Evolutionary conservation across 2,797 vertebrate species (phyloP), one percentile per base, ranked within the genome.

Genomic region (Hippopotamyrus pictus): DNA sequence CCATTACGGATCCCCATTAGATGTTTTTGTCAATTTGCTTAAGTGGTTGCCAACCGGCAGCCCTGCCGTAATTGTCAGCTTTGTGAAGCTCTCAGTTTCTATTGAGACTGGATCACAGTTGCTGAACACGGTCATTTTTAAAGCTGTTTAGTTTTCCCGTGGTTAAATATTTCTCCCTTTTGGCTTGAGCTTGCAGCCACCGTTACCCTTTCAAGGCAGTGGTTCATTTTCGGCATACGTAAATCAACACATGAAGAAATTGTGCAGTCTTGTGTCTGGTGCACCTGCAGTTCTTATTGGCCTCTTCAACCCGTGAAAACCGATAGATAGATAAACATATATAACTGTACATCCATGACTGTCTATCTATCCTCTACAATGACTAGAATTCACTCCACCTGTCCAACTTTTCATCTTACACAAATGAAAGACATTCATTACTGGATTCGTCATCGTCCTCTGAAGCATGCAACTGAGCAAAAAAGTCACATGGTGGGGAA

Each of bases 401-500:
- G 69, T 37, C 29, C 12, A 17, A 73, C 29, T 29, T 69, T 69
- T 44, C 37, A 79, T 37, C 73, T 37, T 6, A 79, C 73, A 41
- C 33, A 79, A n/a, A 44, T 44, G 37, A 50, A 14, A 50, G 7
- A 46, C 41, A 9, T 41, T n/a, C 82, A 22, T 25, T 50, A 84
- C 44, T 2, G 5, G 82, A 84, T 84, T 84, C 82, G 22, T 19
- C 82, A 22, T 0, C 5, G 6, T 3, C 37, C 82, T 48, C 82
- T 25, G n/a, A 82, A 82, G 44, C 17, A 46, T 3, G 44, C 44
- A 46, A 17, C 37, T 46, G 76, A 62, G 57, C 51, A 11, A 84
- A 29, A 12, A 48, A 53, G 22, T 29, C 25, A 2, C 3, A 44
- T 22, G 91, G 92, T 93, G 25, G 25, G 91, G 93, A 94, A 89